Conservation (phyloP, 2,797 vertebrate genomes). For the Acomys russatus region DNA sequence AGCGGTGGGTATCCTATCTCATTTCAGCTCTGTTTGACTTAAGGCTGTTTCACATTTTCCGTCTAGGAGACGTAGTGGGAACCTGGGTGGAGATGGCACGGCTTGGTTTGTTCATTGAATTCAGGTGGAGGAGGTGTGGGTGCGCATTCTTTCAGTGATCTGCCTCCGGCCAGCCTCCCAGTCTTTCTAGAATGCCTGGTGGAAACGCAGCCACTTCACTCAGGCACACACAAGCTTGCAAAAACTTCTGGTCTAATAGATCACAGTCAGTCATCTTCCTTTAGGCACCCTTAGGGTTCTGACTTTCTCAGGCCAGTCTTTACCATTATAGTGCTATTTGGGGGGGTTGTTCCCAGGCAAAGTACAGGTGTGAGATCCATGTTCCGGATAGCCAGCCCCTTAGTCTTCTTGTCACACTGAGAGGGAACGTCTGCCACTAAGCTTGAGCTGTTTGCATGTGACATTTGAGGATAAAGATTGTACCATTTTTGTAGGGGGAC, state of each 20-base stretch:
- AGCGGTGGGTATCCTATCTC: conserved; percentile 64
- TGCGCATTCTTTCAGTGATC: not conserved
- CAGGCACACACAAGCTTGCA: not conserved
- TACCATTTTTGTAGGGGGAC: not conserved
- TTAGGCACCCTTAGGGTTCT: not conserved
- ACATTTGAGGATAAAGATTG: conserved; percentile 25
- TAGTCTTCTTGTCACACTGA: not conserved
- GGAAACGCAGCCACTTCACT: not conserved
- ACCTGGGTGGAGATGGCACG: not conserved
- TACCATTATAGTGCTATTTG: not conserved
- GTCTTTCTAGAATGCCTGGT: not conserved
- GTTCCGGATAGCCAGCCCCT: not conserved
- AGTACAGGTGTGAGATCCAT: not conserved
- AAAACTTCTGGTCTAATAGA: not conserved
- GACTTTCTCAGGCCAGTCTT: not conserved
- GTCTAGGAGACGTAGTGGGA: not conserved
- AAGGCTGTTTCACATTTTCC: not conserved
- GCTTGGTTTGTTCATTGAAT: not conserved
- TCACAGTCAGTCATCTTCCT: not conserved
- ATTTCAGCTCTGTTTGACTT: not conserved
- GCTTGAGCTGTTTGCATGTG: conserved; percentile 9
- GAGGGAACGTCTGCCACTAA: not conserved
- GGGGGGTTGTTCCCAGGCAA: too few relatives aligned
- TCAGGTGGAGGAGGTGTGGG: not conserved
- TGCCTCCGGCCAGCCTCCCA: not conserved